Evolutionary conservation across 2,888 invertebrate genomes (phyloP).

Genomic region (Lymantria monacha): DNA sequence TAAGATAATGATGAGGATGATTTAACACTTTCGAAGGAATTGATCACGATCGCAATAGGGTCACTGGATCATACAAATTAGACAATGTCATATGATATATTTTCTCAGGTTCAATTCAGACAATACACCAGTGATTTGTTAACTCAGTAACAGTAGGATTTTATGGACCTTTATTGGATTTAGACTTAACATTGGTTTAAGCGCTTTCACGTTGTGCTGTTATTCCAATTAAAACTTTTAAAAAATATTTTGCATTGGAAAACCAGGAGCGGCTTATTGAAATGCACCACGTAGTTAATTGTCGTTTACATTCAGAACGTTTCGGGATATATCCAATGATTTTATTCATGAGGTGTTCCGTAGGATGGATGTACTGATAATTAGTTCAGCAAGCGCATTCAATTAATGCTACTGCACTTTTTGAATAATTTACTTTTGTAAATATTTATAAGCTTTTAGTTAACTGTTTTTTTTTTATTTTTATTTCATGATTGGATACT

Average conservation of each 20-base stretch:
- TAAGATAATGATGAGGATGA: too few relatives aligned
- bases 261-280: constrained; percentile 1
- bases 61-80: too few relatives aligned
- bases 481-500: too few relatives aligned
- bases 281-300: neutral
- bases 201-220: neutral
- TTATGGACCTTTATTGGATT: too few relatives aligned
- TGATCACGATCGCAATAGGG: too few relatives aligned
- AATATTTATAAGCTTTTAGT: constrained; percentile 2
- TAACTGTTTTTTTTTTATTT: neutral
- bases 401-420: constrained; percentile 6
- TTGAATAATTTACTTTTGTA: constrained; percentile 7
- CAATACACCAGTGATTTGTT: too few relatives aligned
- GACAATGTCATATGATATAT: too few relatives aligned
- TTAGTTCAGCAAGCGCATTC: constrained; percentile 7
- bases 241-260: neutral
- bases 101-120: too few relatives aligned
- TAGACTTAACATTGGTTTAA: neutral
- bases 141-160: too few relatives aligned
- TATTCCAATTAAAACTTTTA: neutral
- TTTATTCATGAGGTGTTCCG: constrained; percentile 20
- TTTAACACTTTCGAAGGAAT: too few relatives aligned
- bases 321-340: constrained; percentile 9
- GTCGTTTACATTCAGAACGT: constrained; percentile 2
- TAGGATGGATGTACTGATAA: constrained; percentile 12